These are phyloP conservation scores for Porites australiensis DNA, from an alignment of 64 coral and sea anemone species.

Conservation along the genomic window DNA sequence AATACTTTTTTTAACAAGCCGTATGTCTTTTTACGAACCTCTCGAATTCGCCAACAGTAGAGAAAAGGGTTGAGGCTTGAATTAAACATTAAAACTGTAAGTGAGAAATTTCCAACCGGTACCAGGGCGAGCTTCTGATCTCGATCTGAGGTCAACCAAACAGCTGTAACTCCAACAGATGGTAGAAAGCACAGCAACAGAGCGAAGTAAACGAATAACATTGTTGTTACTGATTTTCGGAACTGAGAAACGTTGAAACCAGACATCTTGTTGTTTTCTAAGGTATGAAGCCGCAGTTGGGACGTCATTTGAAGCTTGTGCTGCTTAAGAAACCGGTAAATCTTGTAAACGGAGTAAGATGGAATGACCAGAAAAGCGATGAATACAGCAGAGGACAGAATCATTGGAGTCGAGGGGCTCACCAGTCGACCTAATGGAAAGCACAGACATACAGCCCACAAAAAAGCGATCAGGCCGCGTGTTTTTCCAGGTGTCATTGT, in stretches of 20 bases:
- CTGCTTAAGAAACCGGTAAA: constrained; percentile 20
- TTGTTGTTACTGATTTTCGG: not conserved
- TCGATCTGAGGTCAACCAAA: not conserved
- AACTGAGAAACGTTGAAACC: not conserved
- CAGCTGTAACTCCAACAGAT: not conserved
- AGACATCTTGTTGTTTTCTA: not conserved
- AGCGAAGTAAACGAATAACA: not conserved
- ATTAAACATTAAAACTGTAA: constrained; percentile 6
- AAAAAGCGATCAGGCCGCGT: not conserved
- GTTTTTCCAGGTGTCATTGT: not conserved
- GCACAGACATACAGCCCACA: not conserved
- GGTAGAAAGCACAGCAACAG: not conserved
- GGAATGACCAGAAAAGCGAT: not conserved
- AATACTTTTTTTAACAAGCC: not conserved
- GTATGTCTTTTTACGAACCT: not conserved
- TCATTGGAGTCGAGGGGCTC: constrained; percentile 1
- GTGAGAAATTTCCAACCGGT: constrained; percentile 4
- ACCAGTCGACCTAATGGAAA: not conserved
- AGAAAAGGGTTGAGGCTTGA: not conserved
- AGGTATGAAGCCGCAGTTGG: not conserved
- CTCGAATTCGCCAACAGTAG: constrained; percentile 5
- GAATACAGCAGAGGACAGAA: not conserved
- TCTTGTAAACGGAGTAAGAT: not conserved
- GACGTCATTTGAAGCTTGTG: constrained; percentile 9
- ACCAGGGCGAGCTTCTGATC: not conserved